These are phyloP conservation scores for Halcyon senegalensis DNA, from an alignment of 2,113 vertebrate genomes.

Conservation along the genomic window DNA sequence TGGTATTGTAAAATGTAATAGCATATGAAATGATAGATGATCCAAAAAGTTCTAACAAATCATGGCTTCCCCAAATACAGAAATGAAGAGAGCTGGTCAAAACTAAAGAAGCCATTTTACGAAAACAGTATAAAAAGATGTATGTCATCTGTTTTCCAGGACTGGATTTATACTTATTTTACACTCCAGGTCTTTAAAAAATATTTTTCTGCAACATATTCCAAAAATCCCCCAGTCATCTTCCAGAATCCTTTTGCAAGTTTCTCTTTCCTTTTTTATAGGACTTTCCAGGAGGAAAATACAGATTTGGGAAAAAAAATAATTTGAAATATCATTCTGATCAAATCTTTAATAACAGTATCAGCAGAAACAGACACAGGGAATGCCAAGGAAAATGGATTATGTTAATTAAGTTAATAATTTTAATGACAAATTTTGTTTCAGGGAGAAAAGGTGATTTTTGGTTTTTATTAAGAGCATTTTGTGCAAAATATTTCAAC, in stretches of 20 bases:
- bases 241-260: constrained; percentile 1
- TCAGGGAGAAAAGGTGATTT: background rate
- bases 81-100: background rate
- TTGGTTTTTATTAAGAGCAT: background rate
- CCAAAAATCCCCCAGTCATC: background rate
- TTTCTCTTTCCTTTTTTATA: background rate
- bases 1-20: background rate
- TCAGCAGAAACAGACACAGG: constrained; percentile 3
- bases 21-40: background rate
- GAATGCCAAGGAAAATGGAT: constrained; percentile 28
- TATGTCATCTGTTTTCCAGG: background rate
- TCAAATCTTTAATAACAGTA: constrained; percentile 28
- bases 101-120: constrained; percentile 23
- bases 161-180: background rate
- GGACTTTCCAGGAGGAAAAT: background rate
- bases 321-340: background rate
- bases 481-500: constrained; percentile 11
- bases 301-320: constrained; percentile 6
- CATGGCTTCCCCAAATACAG: background rate
- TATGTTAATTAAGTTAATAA: constrained; percentile 28
- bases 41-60: background rate
- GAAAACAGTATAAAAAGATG: background rate
- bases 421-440: constrained; percentile 16
- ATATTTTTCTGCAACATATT: background rate
- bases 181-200: background rate